A percentile compares a stretch with the other conserved stretches of the same genome.
Evolutionary conservation across 2,888 invertebrate species (phyloP).

Genomic region (Imbricaverruca yamaguchii): DNA sequence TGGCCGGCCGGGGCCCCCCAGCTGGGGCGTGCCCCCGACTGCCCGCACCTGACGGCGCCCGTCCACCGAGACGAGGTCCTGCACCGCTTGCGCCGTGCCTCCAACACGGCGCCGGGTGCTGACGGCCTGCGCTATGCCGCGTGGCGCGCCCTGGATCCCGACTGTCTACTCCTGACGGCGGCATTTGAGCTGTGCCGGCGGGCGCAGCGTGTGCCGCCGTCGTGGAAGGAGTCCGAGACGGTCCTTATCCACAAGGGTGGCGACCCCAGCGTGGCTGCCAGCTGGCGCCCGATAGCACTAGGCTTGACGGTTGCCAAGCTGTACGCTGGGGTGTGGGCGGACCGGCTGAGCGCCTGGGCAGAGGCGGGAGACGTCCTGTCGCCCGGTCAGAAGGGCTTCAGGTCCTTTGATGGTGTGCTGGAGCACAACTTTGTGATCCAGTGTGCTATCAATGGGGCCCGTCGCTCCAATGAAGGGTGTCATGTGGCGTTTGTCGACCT

Average conservation of each 20-base stretch:
- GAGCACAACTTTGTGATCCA: conserved; percentile 9
- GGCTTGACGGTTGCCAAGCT: too few relatives aligned
- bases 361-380: too few relatives aligned
- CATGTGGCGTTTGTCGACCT: too few relatives aligned
- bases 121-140: not conserved
- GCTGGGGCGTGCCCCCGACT: too few relatives aligned
- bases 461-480: not conserved
- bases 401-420: not conserved
- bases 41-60: too few relatives aligned
- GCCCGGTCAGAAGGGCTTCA: not conserved
- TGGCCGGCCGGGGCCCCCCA: too few relatives aligned
- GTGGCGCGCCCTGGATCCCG: conserved; percentile 8
- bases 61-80: too few relatives aligned
- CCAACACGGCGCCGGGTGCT: conserved; percentile 3
- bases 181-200: not conserved
- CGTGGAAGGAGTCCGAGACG: not conserved
- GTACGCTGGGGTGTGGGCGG: too few relatives aligned
- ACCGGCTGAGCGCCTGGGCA: too few relatives aligned
- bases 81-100: too few relatives aligned
- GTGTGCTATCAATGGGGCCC: not conserved
- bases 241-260: not conserved
- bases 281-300: too few relatives aligned
- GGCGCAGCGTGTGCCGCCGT: too few relatives aligned
- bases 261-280: not conserved
- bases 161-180: not conserved